Evolutionary conservation across 2,113 vertebrate species (phyloP), one percentile per base, ranked within the genome.

Genomic region (Chauna torquata): DNA sequence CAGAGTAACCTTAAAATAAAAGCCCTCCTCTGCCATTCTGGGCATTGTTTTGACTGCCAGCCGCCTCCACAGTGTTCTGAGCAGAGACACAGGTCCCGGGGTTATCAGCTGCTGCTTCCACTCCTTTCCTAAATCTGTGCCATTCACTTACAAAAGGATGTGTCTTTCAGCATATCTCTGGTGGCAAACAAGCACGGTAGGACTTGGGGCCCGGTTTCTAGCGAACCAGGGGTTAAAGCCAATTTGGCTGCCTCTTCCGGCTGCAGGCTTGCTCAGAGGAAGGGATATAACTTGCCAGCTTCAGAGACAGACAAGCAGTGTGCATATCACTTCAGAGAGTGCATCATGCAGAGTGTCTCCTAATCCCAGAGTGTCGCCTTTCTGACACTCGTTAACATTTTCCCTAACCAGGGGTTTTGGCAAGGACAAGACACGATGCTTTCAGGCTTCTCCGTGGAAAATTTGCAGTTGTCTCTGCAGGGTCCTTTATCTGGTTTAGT

Each of bases 1-100:
- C 79, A 45, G 82, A 40, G 45, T n/a, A 91, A 54, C 78, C 94
- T 96, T 75, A 96, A 93, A 96, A 95, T 96, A 91, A 96, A 96
- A 95, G 24, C n/a, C 38, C 34, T 62, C 50, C 72, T 83, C 66
- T 95, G 82, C 52, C 76, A 76, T 66, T 44, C 93, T 76, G 79
- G 71, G 86, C 44, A 54, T 20, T 83, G 82, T 76, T 95, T 45
- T 90, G 94, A 58, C 90, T 94, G 71, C 44, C 82, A 83, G 71
- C 38, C 6, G 0, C 47, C 81, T 81, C 50, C 50, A 8, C 11
- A 16, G 66, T 2, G 7, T 87, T 61, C 71, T 14, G 54, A 72
- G 66, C 78, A 83, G 34, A 87, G 72, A 32, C 44, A 62, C 17
- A 0, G 0, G 10, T 71, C 54, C 34, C 64, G 0, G 1, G 68